Base-by-base conservation (phyloP, 2,797 vertebrate species). In the Sparus aurata region DNA sequence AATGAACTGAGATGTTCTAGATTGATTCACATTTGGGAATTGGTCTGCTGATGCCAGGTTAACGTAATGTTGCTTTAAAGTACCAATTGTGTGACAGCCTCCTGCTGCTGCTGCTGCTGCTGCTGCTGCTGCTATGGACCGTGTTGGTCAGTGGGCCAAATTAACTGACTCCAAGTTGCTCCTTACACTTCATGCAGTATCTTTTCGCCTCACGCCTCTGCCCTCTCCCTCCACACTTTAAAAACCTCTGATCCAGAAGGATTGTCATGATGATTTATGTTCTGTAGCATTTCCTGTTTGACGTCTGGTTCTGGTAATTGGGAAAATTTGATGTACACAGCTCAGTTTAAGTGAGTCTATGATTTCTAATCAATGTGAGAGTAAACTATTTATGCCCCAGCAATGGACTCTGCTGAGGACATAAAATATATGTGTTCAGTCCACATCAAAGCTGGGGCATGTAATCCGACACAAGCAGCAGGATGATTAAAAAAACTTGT, bases 401-500 rank as follows among this genome's bases (percentile, higher is more conserved):
- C 53, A 41, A 65, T 63, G n/a, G 54, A 79, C 64, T 64, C 49
- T 65, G 20, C 68, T 4, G 45, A 34, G 20, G 46, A 53, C 25
- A 68, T 75, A 38, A 87, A 72, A 83, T 17, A n/a, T 38, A 70
- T 60, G 30, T 62, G 55, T 45, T 49, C 38, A 41, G 23, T 27
- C 46, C 16, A 59, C 57, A 70, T 65, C 25, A 69, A 53, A 86
- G 73, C 41, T 18, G 23, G 43, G 10, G 16, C 62, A 57, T 67
- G 27, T 85, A 85, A 90, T 86, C 74, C 20, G 1, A 63, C 74
- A 69, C 80, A 49, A 18, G 47, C 62, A 64, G 71, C 61, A 18
- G 67, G 70, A 62, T 75, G 82, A 89, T 81, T 12, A 77, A 83
- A 73, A 54, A 45, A 84, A 78, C 70, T 69, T 82, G 67, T 89